phyloP scores from a whole-genome alignment of 1,140 invertebrate genomes.

The Pseudachorutes palmiensis region DNA sequence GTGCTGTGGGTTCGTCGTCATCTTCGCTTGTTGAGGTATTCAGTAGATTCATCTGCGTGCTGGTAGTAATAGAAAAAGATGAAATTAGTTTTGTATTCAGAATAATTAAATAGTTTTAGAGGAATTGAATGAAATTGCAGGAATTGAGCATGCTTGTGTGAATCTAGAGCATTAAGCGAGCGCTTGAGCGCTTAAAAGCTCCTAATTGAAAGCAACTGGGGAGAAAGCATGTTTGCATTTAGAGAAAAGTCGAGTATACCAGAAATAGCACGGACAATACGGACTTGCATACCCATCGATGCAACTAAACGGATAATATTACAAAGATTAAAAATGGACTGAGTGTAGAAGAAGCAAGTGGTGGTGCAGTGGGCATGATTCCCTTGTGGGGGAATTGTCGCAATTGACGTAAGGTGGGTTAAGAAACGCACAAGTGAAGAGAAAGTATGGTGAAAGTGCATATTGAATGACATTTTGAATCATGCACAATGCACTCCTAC shows the following conservation, averaged over 20 bases:
- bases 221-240: too few species aligned
- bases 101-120: background rate
- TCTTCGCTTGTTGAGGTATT: conserved; percentile 36
- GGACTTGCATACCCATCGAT: conserved; percentile 37
- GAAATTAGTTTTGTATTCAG: too few species aligned
- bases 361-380: conserved; percentile 17
- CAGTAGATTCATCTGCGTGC: conserved; percentile 35
- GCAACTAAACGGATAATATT: conserved; percentile 34
- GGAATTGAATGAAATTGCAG: background rate
- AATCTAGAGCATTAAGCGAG: background rate
- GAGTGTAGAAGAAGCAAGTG: conserved; percentile 14
- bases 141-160: background rate
- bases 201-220: background rate
- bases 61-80: conserved; percentile 15
- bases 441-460: background rate
- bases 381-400: too few species aligned
- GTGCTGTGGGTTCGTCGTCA: conserved; percentile 28
- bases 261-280: conserved; percentile 38
- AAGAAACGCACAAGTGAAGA: background rate
- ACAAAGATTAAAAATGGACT: conserved; percentile 16
- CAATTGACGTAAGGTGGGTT: too few species aligned
- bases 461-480: too few species aligned
- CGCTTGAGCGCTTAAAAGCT: background rate
- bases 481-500: too few species aligned
- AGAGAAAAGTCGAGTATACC: conserved; percentile 29